phyloP scores from a whole-genome alignment of 2,113 vertebrate genomes.

The Ageneiosus marmoratus region DNA sequence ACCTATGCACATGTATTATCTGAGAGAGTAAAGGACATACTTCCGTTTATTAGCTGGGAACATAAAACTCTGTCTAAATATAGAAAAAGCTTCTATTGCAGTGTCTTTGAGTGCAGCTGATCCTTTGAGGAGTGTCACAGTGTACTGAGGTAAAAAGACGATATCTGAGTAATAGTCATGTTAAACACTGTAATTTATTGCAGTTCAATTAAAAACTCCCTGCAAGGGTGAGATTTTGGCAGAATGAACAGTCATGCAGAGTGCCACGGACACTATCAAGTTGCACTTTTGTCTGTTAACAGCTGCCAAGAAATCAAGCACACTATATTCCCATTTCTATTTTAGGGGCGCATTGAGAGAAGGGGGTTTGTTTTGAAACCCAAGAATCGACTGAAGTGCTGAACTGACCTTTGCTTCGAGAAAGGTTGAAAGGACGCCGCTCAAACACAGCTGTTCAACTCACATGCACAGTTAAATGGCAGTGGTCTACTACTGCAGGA shows the following conservation, averaged over 20 bases:
- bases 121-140: slow-evolving; percentile 45
- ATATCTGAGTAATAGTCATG: no score
- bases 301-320: slow-evolving; percentile 36
- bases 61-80: slow-evolving; percentile 67
- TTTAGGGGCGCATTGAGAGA: slow-evolving; percentile 37
- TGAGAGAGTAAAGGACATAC: slow-evolving; percentile 17
- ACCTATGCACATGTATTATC: not conserved
- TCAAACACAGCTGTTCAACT: slow-evolving; percentile 62
- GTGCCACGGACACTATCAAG: slow-evolving; percentile 12
- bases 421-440: slow-evolving; percentile 58
- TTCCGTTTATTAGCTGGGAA: not conserved
- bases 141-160: slow-evolving; percentile 35
- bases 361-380: slow-evolving; percentile 73
- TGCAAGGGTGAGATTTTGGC: not conserved
- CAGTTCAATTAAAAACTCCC: slow-evolving; percentile 28
- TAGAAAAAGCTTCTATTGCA: slow-evolving; percentile 65
- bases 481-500: slow-evolving; percentile 11
- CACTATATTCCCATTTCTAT: slow-evolving; percentile 47
- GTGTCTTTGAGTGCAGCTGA: slow-evolving; percentile 41
- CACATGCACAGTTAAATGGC: not conserved
- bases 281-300: slow-evolving; percentile 18
- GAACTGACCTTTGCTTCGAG: slow-evolving; percentile 65
- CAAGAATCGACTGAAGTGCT: slow-evolving; percentile 49
- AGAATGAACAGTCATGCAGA: slow-evolving; percentile 7
- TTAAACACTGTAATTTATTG: not conserved